phyloP scores from a whole-genome alignment of 2,888 invertebrate species.

The Frankliniella intonsa region DNA sequence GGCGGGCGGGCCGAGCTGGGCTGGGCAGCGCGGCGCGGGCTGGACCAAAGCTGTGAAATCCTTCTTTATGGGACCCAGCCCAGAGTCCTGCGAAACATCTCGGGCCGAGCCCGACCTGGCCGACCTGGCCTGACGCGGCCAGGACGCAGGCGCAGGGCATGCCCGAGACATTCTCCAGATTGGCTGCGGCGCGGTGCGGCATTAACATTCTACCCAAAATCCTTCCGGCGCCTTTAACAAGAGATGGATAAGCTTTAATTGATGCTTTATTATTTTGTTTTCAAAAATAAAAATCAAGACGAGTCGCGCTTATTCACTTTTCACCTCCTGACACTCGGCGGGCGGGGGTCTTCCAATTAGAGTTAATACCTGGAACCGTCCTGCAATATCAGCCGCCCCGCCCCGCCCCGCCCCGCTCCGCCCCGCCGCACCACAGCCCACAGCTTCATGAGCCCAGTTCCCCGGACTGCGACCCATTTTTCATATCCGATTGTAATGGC shows the following conservation, averaged over 20 bases:
- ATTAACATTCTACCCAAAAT: too few species aligned
- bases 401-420: background rate
- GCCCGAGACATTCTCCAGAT: background rate
- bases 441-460: background rate
- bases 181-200: background rate
- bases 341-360: background rate
- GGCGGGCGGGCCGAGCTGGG: background rate
- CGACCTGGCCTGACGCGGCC: too few species aligned
- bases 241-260: too few species aligned
- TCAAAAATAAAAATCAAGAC: too few species aligned
- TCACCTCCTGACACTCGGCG: too few species aligned
- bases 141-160: too few species aligned
- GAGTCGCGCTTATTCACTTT: too few species aligned
- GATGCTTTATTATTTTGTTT: too few species aligned
- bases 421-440: background rate
- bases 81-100: background rate
- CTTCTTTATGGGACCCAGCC: background rate
- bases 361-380: background rate
- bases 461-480: background rate
- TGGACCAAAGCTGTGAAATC: conserved; percentile 7
- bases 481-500: background rate
- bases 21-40: background rate
- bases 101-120: background rate
- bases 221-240: too few species aligned
- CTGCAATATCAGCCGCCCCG: background rate